phyloP scores from a whole-genome alignment of 30 jellyfish, hydroid and myxozoan species.

The Catostylus mosaicus region DNA sequence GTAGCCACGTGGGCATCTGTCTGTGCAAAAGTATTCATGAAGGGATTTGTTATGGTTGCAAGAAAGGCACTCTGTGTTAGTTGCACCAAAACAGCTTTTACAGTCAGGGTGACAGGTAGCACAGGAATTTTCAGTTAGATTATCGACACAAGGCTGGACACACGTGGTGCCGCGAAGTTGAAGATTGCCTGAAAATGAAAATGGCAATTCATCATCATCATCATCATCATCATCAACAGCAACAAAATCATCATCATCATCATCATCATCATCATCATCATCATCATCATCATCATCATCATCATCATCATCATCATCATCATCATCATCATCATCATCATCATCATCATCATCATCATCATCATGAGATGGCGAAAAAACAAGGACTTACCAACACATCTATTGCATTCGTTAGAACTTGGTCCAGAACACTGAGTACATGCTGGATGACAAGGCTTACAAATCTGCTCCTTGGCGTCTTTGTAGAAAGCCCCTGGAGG shows the following conservation, averaged over 20 bases:
- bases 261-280: no score
- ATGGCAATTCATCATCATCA: not conserved
- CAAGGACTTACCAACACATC: conserved; percentile 69
- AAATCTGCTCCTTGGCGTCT: conserved; percentile 38
- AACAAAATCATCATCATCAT: no score
- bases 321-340: no score
- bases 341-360: no score
- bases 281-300: no score
- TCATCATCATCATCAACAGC: no score
- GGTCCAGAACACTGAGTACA: conserved; percentile 82
- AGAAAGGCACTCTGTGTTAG: conserved; percentile 72
- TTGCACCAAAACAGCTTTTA: conserved; percentile 89
- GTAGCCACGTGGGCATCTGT: conserved; percentile 62
- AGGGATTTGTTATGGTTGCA: conserved; percentile 73
- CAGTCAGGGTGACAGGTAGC: conserved; percentile 86
- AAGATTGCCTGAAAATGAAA: conserved; percentile 71
- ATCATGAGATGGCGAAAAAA: no score
- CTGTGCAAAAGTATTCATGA: conserved; percentile 72
- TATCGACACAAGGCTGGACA: conserved; percentile 91
- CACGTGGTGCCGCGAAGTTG: conserved; percentile 83
- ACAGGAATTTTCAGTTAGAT: conserved; percentile 88
- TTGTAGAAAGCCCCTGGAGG: conserved; percentile 69
- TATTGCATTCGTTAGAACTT: conserved; percentile 61
- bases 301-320: no score
- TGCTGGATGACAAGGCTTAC: conserved; percentile 74